These are phyloP conservation scores for Drosophila arizonae DNA, from an alignment of 1,140 invertebrate species.

Conservation along the genomic window DNA sequence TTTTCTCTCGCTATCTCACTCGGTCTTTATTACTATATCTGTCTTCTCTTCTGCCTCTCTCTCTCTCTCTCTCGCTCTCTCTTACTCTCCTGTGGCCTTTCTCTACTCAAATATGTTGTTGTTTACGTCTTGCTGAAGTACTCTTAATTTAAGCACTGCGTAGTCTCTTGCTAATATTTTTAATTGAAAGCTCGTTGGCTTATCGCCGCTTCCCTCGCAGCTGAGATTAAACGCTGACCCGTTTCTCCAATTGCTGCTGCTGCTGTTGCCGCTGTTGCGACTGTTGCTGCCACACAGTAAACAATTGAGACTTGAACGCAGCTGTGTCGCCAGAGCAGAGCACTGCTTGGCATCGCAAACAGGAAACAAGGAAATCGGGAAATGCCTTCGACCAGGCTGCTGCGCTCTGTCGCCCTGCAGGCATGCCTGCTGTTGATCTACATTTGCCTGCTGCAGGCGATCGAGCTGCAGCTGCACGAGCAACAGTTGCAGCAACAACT, in stretches of 20 bases:
- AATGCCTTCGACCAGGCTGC: constrained; percentile 42
- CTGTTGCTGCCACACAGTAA: constrained; percentile 47
- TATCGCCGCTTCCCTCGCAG: constrained; percentile 35
- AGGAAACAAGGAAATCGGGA: not conserved
- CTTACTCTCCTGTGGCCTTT: too few relatives aligned
- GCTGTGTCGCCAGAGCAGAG: constrained; percentile 16
- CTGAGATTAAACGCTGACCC: constrained; percentile 48
- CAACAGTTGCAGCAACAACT: constrained; percentile 61
- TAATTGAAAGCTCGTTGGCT: constrained; percentile 42
- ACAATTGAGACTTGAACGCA: constrained; percentile 47
- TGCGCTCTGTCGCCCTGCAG: constrained; percentile 47
- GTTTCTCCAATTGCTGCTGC: constrained; percentile 34
- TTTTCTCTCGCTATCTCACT: too few relatives aligned
- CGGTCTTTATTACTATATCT: not conserved
- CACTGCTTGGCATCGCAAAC: not conserved
- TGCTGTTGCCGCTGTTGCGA: constrained; percentile 1
- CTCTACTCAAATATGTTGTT: not conserved
- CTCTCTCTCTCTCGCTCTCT: not conserved
- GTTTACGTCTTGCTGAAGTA: constrained; percentile 15
- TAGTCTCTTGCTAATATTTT: constrained; percentile 45
- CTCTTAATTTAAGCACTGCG: constrained; percentile 32
- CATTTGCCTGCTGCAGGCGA: constrained; percentile 53
- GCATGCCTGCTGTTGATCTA: constrained; percentile 50
- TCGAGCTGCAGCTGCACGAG: constrained; percentile 62
- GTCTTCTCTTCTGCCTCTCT: not conserved